These are phyloP conservation scores for Acleris sparsana DNA, from an alignment of 2,888 invertebrate genomes.

Conservation along the genomic window DNA sequence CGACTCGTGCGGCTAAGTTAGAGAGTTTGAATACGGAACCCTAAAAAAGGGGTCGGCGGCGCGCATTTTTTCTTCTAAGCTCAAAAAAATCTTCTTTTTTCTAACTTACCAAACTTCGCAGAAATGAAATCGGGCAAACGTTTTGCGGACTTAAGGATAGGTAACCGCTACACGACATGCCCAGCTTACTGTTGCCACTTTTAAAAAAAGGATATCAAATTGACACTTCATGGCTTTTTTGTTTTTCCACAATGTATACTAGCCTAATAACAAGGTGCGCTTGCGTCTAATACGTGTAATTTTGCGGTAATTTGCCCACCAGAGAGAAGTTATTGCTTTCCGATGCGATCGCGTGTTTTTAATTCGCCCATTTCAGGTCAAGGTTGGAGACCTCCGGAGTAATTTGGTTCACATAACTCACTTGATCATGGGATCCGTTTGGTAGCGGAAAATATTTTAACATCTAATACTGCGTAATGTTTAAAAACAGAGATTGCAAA, in stretches of 20 bases:
- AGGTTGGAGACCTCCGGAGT: constrained; percentile 19
- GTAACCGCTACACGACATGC: too few species aligned
- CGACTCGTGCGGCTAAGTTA: too few species aligned
- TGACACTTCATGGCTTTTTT: too few species aligned
- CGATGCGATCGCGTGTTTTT: constrained; percentile 31
- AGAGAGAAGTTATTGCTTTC: constrained; percentile 27
- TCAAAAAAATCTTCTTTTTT: too few species aligned
- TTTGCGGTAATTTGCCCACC: constrained; percentile 28
- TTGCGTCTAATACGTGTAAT: constrained; percentile 21
- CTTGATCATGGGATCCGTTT: constrained; percentile 20
- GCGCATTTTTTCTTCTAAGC: too few species aligned
- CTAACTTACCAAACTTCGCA: too few species aligned
- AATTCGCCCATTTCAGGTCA: constrained; percentile 17
- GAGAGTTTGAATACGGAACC: too few species aligned
- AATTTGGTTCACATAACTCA: constrained; percentile 29
- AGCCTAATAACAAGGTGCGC: constrained; percentile 19
- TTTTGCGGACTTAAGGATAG: too few species aligned
- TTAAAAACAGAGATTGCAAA: not conserved
- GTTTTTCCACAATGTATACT: not conserved
- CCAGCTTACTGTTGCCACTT: too few species aligned
- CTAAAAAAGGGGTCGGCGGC: too few species aligned
- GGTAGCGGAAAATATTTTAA: constrained; percentile 1
- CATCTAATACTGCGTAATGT: not conserved
- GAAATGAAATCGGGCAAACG: too few species aligned
- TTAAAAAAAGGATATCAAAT: not conserved